Percentiles rank a stretch among this genome's conserved stretches.
Evolutionary conservation across 2,113 vertebrate genomes (phyloP).

Genomic region (Ursus arctos): DNA sequence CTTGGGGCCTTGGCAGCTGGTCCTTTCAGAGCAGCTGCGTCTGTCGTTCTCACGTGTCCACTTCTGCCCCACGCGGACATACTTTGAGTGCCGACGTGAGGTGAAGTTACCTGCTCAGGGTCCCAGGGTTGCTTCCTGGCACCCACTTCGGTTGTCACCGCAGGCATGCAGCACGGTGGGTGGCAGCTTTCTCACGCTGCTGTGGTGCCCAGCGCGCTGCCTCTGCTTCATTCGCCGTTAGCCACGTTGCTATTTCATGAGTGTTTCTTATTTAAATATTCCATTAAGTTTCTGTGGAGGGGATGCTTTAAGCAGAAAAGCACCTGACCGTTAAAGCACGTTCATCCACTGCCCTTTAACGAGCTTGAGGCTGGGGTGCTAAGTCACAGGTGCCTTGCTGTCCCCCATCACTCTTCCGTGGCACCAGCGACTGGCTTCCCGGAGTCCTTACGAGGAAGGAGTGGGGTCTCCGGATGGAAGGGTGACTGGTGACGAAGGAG

Average conservation of each 20-base stretch:
- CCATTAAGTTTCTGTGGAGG: background rate
- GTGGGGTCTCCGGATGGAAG: rapidly evolving
- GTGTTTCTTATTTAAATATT: background rate
- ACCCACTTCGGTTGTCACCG: background rate
- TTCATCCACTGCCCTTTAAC: rapidly evolving
- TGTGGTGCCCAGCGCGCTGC: background rate
- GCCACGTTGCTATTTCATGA: no score
- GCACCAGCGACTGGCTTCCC: rapidly evolving
- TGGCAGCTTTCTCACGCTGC: rapidly evolving
- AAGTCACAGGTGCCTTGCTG: rapidly evolving
- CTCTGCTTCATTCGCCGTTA: background rate
- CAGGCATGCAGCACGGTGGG: rapidly evolving
- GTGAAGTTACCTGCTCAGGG: background rate
- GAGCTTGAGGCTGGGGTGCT: background rate
- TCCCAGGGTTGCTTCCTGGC: rapidly evolving
- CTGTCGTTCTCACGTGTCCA: rapidly evolving
- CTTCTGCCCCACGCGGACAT: background rate
- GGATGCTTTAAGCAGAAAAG: background rate
- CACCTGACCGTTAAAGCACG: background rate
- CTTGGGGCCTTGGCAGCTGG: background rate
- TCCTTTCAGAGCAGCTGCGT: rapidly evolving
- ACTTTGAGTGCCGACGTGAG: rapidly evolving
- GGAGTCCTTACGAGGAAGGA: background rate
- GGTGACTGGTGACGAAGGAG: background rate
- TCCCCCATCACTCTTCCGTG: background rate